Conservation (phyloP, 1,140 invertebrate species). For the Archegozetes longisetosus region DNA sequence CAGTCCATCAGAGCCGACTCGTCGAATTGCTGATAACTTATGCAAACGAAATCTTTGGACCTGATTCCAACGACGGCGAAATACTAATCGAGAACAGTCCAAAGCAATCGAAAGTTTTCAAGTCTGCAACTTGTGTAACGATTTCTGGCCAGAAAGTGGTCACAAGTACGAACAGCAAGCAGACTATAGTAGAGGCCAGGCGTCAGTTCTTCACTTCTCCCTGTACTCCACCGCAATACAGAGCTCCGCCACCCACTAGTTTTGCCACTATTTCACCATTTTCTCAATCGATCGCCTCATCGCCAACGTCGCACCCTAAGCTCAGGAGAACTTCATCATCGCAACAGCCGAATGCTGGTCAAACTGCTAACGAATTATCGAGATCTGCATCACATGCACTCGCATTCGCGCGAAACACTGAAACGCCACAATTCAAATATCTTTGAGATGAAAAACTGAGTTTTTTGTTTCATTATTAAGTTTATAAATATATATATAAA, state of each 20-base stretch:
- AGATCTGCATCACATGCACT: background rate
- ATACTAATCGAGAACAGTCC: background rate
- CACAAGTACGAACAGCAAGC: background rate
- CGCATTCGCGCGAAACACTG: background rate
- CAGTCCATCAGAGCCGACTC: slow-evolving; percentile 38
- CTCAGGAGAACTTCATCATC: background rate
- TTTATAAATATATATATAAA: background rate
- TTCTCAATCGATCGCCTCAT: background rate
- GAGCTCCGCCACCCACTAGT: background rate
- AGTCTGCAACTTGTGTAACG: slow-evolving; percentile 9
- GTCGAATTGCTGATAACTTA: slow-evolving; percentile 38
- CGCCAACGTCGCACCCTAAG: background rate
- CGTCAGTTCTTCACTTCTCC: slow-evolving; percentile 21
- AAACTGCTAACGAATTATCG: background rate
- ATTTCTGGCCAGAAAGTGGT: background rate
- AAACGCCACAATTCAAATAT: background rate
- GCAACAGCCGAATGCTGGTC: background rate
- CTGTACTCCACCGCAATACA: background rate
- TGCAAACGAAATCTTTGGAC: slow-evolving; percentile 27
- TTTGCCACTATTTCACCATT: background rate
- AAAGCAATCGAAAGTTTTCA: slow-evolving; percentile 1
- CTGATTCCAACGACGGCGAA: background rate
- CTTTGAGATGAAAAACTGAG: too few species aligned
- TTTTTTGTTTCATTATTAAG: too few species aligned
- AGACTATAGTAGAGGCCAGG: slow-evolving; percentile 19